Evolutionary conservation across 2,113 vertebrate species (phyloP).

Genomic region (Empidonax alnorum): DNA sequence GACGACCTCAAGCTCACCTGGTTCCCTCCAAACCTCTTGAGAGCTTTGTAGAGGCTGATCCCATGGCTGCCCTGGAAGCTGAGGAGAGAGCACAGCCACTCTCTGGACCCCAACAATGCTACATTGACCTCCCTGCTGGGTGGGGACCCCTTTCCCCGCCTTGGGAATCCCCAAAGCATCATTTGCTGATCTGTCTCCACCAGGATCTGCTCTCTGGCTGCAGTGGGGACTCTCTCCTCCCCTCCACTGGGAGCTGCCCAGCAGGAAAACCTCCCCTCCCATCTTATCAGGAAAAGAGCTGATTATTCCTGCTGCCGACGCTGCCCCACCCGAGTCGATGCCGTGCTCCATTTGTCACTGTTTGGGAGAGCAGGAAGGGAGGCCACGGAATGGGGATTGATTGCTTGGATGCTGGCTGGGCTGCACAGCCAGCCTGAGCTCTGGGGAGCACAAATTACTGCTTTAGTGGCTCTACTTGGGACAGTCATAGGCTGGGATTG

Average conservation of each 20-base stretch:
- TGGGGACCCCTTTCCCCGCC: background rate
- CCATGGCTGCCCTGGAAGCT: background rate
- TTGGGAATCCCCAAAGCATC: background rate
- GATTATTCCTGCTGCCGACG: background rate
- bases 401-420: background rate
- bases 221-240: background rate
- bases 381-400: background rate
- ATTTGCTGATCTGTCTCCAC: background rate
- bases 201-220: background rate
- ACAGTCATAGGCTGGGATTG: rapidly evolving
- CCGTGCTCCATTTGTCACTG: background rate
- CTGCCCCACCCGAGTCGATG: background rate
- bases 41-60: background rate
- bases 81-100: background rate
- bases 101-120: background rate
- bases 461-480: rapidly evolving
- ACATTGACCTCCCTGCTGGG: rapidly evolving
- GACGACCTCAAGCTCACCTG: background rate
- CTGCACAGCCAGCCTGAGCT: conserved; percentile 8
- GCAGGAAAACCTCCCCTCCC: background rate
- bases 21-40: background rate
- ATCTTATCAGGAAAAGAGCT: background rate
- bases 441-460: background rate
- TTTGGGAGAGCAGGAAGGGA: background rate
- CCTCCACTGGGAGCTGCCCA: background rate